phyloP scores from a whole-genome alignment of 2,888 invertebrate species.

The Catocala sponsa region DNA sequence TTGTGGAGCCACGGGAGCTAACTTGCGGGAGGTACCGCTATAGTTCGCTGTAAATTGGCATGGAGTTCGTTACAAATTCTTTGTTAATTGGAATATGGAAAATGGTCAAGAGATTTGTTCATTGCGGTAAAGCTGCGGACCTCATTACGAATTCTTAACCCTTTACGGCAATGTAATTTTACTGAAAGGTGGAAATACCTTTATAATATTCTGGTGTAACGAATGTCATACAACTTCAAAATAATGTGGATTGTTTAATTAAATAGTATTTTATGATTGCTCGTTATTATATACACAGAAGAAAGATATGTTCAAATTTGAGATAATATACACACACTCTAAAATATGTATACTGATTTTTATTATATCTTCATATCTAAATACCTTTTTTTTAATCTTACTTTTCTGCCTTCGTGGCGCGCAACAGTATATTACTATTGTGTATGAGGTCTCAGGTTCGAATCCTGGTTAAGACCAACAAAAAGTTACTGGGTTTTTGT shows the following conservation, averaged over 20 bases:
- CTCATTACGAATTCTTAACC: constrained; percentile 4
- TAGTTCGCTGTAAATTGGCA: constrained; percentile 72
- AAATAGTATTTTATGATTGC: too few species aligned
- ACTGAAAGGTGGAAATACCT: constrained; percentile 1
- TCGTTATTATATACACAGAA: too few species aligned
- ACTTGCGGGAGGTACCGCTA: constrained; percentile 64
- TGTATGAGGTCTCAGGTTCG: too few species aligned
- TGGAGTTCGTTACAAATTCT: constrained; percentile 66
- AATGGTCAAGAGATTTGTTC: constrained; percentile 31
- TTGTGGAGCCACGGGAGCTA: constrained; percentile 75
- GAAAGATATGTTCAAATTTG: too few species aligned
- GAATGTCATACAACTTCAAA: not conserved
- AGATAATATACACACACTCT: too few species aligned
- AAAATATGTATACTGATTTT: too few species aligned
- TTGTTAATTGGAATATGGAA: constrained; percentile 59
- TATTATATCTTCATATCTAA: too few species aligned
- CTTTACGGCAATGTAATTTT: not conserved
- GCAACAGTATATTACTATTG: too few species aligned
- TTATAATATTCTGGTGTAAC: not conserved
- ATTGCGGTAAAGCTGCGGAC: constrained; percentile 13
- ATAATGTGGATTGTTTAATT: not conserved
- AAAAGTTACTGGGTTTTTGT: too few species aligned
- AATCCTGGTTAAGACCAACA: too few species aligned
- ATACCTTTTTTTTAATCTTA: too few species aligned
- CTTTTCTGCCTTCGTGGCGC: too few species aligned